These are phyloP conservation scores for Bufotes viridis DNA, from an alignment of 2,797 vertebrate species.

Conservation along the genomic window DNA sequence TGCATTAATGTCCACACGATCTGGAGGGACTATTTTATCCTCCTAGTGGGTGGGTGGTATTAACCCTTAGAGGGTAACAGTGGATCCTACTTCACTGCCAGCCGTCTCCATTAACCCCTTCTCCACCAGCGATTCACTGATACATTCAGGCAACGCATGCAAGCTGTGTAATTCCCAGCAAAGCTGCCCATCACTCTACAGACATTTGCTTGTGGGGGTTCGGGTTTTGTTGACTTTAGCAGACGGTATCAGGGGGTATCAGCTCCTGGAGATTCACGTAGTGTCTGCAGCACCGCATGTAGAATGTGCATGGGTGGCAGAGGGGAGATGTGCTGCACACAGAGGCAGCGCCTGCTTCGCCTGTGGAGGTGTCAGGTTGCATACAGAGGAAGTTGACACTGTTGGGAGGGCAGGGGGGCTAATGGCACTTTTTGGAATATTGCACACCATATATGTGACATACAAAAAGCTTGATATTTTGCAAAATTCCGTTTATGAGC, in stretches of 20 bases:
- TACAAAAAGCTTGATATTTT: not conserved
- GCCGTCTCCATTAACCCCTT: not conserved
- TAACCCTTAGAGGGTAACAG: not conserved
- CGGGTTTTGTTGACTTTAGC: not conserved
- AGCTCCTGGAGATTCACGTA: not conserved
- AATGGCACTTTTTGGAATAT: not conserved
- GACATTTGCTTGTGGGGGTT: not conserved
- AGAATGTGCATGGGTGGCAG: slow-evolving; percentile 19
- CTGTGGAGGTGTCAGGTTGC: slow-evolving; percentile 10
- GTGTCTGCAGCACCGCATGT: slow-evolving; percentile 14
- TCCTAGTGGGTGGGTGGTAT: not conserved
- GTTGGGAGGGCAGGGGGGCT: not conserved
- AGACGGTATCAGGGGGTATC: not conserved
- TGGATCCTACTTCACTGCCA: not conserved
- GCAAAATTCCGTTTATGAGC: not conserved
- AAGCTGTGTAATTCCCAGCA: not conserved
- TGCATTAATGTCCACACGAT: not conserved
- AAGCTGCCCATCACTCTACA: not conserved
- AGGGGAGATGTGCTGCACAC: not conserved
- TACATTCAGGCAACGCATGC: not conserved
- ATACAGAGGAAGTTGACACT: slow-evolving; percentile 8
- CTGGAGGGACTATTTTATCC: not conserved
- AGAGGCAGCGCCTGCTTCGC: not conserved
- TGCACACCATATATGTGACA: not conserved
- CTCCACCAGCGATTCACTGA: not conserved